Evolutionary conservation across 2,797 vertebrate species (phyloP), one percentile per base, ranked within the genome.

Genomic region (Falco columbarius): DNA sequence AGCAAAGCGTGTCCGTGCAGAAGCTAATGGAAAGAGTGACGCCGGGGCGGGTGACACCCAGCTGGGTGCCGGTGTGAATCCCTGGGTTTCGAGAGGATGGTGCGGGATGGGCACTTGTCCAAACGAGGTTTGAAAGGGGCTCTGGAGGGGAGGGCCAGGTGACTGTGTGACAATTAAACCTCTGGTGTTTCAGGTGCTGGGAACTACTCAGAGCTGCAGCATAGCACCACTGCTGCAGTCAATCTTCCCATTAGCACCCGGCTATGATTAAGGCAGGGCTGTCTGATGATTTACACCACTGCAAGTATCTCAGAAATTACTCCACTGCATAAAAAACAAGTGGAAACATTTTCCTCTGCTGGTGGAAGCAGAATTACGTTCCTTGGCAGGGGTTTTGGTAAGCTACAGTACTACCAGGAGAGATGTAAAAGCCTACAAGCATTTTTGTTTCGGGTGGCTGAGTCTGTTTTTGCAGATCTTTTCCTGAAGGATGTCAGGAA

Each of bases 51-150:
- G 66, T 51, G 81, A 52, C 68, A 38, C n/a, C 55, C 36, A 14
- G 0, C 49, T 3, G 44, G 68, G 54, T 9, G 52, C 54, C 40
- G 52, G 26, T 59, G 54, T 21, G 36, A 8, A 3, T 7, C 32
- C 58, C n/a, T 4, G 59, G 15, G 9, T 15, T 3, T 71, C 23
- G 5, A 30, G 49, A 36, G 22, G 23, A 15, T 1, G 0, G 1
- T 26, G 71, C 30, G n/a, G 19, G 22, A 1, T 26, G 6, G 18
- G n/a, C 23, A 0, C 22, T 16, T 22, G 1, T 26, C 27, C 52
- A 36, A 7, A 63, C 0, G 12, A 49, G 44, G 8, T 20, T 67
- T 56, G 63, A 36, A n/a, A 52, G 4, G 30, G 42, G 14, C 26
- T 67, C 71, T 24, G 67, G 24, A 6, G 30, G 16, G 58, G 34